phyloP scores from a whole-genome alignment of 30 jellyfish, hydroid and myxozoan species.

The Clytia hemisphaerica region DNA sequence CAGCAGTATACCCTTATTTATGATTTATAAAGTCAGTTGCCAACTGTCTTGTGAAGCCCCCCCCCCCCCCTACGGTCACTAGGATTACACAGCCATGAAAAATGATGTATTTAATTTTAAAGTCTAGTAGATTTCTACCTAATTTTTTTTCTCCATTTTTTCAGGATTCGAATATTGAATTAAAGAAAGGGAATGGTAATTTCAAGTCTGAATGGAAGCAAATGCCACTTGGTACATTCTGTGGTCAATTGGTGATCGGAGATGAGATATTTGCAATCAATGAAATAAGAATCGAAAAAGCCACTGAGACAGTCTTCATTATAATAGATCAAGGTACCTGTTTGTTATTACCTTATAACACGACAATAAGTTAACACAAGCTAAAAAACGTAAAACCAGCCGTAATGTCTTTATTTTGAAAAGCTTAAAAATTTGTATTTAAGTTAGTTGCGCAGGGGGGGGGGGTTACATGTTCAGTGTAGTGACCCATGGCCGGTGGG shows the following conservation, averaged over 20 bases:
- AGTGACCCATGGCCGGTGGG: no score
- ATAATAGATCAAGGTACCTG: conserved; percentile 13
- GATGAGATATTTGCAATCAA: conserved; percentile 3
- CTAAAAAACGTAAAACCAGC: not conserved
- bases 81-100: no score
- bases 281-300: not conserved
- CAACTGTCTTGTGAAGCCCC: no score
- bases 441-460: no score
- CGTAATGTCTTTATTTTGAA: no score
- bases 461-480: no score
- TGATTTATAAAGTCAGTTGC: no score
- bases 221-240: not conserved
- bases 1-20: no score
- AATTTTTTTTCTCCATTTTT: not conserved
- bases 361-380: not conserved
- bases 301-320: conserved; percentile 3
- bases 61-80: no score
- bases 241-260: conserved; percentile 16
- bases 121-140: no score
- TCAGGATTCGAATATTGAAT: conserved; percentile 7
- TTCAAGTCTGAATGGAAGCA: not conserved
- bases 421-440: no score
- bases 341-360: not conserved
- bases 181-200: conserved; percentile 7
- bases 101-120: no score